Percentiles rank a stretch among this genome's conserved stretches.
These are phyloP conservation scores for Trichomycterus rosablanca DNA, from an alignment of 2,113 vertebrate genomes.

Conservation along the genomic window DNA sequence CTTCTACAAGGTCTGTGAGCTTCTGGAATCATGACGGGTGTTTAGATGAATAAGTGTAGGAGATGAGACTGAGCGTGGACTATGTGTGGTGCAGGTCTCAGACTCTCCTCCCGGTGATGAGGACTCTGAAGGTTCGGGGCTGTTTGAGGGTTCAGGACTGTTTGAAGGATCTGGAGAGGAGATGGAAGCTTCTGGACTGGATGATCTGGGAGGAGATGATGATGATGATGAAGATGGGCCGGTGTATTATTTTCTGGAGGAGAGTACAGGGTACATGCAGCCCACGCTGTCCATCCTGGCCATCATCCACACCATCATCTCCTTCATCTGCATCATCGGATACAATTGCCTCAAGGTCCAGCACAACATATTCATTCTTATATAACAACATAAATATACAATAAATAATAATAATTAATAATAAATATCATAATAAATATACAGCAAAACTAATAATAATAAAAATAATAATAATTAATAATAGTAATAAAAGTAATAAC, in stretches of 20 bases:
- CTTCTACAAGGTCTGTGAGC: slow-evolving; percentile 78
- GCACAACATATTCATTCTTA: not conserved
- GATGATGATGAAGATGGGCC: slow-evolving; percentile 77
- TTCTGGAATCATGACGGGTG: not conserved
- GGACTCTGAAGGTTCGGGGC: slow-evolving; percentile 61
- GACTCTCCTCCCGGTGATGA: slow-evolving; percentile 73
- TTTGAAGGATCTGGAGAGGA: slow-evolving; percentile 67
- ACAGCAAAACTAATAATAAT: no score
- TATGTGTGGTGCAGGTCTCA: slow-evolving; percentile 70
- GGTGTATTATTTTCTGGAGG: slow-evolving; percentile 86
- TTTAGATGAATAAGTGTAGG: not conserved
- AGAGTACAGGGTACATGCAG: slow-evolving; percentile 94
- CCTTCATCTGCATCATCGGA: slow-evolving; percentile 92
- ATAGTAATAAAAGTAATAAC: no score
- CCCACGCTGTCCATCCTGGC: slow-evolving; percentile 78
- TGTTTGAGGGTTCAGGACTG: slow-evolving; percentile 64
- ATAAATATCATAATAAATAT: no score
- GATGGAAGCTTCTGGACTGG: slow-evolving; percentile 69
- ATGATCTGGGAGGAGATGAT: slow-evolving; percentile 54
- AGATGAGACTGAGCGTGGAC: not conserved
- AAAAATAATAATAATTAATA: no score
- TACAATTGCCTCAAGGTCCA: slow-evolving; percentile 90
- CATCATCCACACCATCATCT: slow-evolving; percentile 80
- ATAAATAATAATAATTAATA: no score
- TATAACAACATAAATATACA: no score